A percentile compares a stretch with the other conserved stretches of the same genome.
Evolutionary conservation across 2,113 vertebrate species (phyloP).

Genomic region (Trematomus loennbergii): DNA sequence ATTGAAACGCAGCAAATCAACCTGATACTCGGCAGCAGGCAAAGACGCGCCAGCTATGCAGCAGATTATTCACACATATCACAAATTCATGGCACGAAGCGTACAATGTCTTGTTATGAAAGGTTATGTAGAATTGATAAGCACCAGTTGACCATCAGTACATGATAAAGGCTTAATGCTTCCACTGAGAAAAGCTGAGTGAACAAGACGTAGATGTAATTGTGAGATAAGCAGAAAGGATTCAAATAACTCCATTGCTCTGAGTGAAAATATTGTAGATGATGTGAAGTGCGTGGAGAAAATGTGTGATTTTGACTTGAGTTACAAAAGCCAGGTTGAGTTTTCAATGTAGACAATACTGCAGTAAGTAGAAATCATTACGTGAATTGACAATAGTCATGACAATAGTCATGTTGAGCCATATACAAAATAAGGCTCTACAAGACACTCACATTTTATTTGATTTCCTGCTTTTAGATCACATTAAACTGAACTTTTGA

Average conservation of each 20-base stretch:
- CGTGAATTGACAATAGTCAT: background rate
- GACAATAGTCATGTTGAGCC: background rate
- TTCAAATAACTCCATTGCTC: slow-evolving; percentile 11
- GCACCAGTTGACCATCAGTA: slow-evolving; percentile 15
- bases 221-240: slow-evolving; percentile 14
- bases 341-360: background rate
- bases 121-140: background rate
- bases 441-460: background rate
- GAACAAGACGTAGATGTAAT: slow-evolving; percentile 24
- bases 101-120: background rate
- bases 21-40: slow-evolving; percentile 1
- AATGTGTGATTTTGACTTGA: background rate
- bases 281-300: slow-evolving; percentile 12
- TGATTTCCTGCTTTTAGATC: no score
- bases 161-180: slow-evolving; percentile 12
- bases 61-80: background rate
- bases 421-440: background rate
- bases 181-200: slow-evolving; percentile 3
- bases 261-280: slow-evolving; percentile 12
- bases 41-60: background rate
- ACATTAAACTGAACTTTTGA: no score
- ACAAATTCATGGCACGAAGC: background rate
- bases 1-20: background rate
- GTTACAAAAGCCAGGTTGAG: background rate
- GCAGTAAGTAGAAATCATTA: background rate